Conservation (phyloP, 64 coral and sea anemone genomes). For the Actinia equina region DNA sequence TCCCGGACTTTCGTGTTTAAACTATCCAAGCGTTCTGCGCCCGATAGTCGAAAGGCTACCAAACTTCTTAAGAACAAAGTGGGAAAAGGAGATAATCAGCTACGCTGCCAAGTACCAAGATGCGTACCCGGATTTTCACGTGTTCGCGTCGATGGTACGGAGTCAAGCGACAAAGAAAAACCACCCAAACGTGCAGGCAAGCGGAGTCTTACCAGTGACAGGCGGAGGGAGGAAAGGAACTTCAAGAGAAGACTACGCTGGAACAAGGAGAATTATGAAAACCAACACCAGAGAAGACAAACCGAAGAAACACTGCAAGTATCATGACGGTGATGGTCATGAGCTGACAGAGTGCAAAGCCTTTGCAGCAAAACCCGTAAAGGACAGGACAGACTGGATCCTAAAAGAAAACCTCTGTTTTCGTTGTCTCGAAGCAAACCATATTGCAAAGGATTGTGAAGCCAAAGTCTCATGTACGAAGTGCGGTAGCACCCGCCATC, state of each 20-base stretch:
- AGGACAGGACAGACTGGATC: slow-evolving; percentile 32
- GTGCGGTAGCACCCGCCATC: slow-evolving; percentile 30
- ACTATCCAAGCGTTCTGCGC: slow-evolving; percentile 41
- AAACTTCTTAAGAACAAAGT: slow-evolving; percentile 6
- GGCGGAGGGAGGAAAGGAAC: neutral
- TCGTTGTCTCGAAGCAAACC: slow-evolving; percentile 13
- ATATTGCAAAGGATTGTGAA: slow-evolving; percentile 24
- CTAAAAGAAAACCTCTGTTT: slow-evolving; percentile 32
- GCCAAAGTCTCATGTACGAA: neutral
- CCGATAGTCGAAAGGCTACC: slow-evolving; percentile 37
- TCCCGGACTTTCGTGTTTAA: slow-evolving; percentile 45
- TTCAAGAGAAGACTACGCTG: neutral
- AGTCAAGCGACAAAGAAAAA: slow-evolving; percentile 1
- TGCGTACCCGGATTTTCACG: neutral
- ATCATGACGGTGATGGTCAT: slow-evolving; percentile 28
- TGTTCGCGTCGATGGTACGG: slow-evolving; percentile 16
- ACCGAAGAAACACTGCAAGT: slow-evolving; percentile 13
- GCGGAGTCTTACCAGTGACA: neutral
- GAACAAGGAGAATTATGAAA: neutral
- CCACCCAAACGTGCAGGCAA: slow-evolving; percentile 12
- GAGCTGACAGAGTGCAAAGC: slow-evolving; percentile 34
- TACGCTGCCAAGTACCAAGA: neutral
- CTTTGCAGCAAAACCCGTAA: slow-evolving; percentile 19
- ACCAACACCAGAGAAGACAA: neutral
- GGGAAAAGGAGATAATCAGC: slow-evolving; percentile 15